These are phyloP conservation scores for Nowickia ferox DNA, from an alignment of 2,888 invertebrate species.

Conservation along the genomic window DNA sequence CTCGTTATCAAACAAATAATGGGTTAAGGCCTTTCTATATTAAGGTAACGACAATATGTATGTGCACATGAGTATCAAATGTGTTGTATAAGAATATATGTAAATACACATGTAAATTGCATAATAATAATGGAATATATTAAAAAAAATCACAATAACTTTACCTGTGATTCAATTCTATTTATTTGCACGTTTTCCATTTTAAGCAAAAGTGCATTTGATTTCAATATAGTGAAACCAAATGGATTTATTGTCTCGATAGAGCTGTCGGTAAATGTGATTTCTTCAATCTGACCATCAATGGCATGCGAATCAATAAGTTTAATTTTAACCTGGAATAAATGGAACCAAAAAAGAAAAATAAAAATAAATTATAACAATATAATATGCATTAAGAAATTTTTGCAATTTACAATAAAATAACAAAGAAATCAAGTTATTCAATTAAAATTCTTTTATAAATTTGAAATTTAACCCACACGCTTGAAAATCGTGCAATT, in stretches of 20 bases:
- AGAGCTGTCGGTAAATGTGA: constrained; percentile 86
- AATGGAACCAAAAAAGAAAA: constrained; percentile 18
- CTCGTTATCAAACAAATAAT: no score
- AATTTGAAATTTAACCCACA: constrained; percentile 37
- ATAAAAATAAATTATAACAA: constrained; percentile 13
- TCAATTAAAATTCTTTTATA: constrained; percentile 43
- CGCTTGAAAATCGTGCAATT: background rate
- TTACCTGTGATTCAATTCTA: constrained; percentile 84
- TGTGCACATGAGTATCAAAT: no score
- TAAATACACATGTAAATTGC: constrained; percentile 15
- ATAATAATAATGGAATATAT: constrained; percentile 11
- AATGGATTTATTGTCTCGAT: constrained; percentile 87
- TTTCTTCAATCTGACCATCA: constrained; percentile 88
- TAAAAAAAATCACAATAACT: background rate
- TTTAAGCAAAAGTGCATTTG: constrained; percentile 86
- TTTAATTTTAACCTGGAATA: constrained; percentile 79
- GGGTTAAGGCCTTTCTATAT: no score
- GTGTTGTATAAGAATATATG: background rate
- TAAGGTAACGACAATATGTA: no score
- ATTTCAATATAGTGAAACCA: constrained; percentile 89
- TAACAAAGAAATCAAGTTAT: constrained; percentile 29
- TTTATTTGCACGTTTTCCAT: constrained; percentile 86
- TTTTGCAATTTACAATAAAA: background rate
- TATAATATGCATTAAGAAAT: background rate
- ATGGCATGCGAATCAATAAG: constrained; percentile 86